These are phyloP conservation scores for Euwallacea similis DNA, from an alignment of 1,140 invertebrate species.

Conservation along the genomic window DNA sequence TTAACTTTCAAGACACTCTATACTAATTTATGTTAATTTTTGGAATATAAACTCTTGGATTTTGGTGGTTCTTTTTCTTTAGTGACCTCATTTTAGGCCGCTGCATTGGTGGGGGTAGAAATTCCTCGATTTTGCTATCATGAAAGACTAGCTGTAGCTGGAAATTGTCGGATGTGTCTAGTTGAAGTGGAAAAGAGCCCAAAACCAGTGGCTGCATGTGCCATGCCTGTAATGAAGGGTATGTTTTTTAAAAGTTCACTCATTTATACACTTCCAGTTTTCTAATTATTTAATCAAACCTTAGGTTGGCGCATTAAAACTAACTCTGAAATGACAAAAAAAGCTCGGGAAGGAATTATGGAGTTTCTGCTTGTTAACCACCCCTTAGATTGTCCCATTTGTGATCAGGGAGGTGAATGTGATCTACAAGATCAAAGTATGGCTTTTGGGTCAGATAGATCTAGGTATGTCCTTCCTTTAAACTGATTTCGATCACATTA, in stretches of 20 bases:
- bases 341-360: slow-evolving; percentile 98
- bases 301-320: slow-evolving; percentile 87
- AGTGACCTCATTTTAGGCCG: slow-evolving; percentile 61
- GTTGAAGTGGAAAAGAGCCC: slow-evolving; percentile 97
- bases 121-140: slow-evolving; percentile 99
- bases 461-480: slow-evolving; percentile 57
- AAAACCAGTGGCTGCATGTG: slow-evolving; percentile 98
- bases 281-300: slow-evolving; percentile 12
- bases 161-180: slow-evolving; percentile 99
- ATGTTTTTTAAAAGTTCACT: neutral
- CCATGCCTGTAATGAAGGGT: slow-evolving; percentile 99
- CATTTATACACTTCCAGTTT: neutral
- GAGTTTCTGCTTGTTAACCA: slow-evolving; percentile 99
- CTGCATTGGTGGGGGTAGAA: slow-evolving; percentile 93
- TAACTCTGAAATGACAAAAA: slow-evolving; percentile 91
- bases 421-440: slow-evolving; percentile 98
- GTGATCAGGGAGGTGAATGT: slow-evolving; percentile 99
- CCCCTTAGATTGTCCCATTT: slow-evolving; percentile 98
- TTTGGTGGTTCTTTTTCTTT: neutral
- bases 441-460: slow-evolving; percentile 97
- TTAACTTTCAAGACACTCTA: too few relatives aligned
- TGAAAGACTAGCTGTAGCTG: slow-evolving; percentile 95
- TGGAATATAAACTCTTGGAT: neutral
- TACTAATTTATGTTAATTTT: too few relatives aligned
- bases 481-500: neutral